These are phyloP conservation scores for Drosophila erecta DNA, from an alignment of 1,140 invertebrate genomes.

Conservation along the genomic window DNA sequence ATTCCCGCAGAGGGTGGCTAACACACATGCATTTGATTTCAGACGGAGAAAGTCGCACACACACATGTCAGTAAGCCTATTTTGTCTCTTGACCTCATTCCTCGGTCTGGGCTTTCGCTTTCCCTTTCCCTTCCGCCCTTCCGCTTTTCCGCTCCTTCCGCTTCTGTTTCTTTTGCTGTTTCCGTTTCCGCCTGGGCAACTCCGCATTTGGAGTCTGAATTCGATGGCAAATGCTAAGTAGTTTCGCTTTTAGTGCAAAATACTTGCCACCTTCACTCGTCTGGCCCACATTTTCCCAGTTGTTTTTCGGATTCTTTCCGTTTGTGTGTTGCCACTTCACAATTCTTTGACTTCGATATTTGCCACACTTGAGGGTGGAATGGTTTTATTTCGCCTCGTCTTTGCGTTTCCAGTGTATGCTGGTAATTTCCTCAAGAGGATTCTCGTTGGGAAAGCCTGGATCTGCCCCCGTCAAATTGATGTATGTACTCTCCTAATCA, in stretches of 20 bases:
- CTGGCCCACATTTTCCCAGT: slow-evolving; percentile 8
- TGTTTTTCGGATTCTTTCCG: slow-evolving; percentile 19
- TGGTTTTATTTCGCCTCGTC: slow-evolving; percentile 17
- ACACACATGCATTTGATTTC: not conserved
- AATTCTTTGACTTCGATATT: slow-evolving; percentile 69
- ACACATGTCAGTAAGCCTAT: slow-evolving; percentile 71
- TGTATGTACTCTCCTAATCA: slow-evolving; percentile 27
- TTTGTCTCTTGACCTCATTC: slow-evolving; percentile 70
- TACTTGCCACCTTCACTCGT: slow-evolving; percentile 30
- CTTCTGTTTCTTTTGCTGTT: slow-evolving; percentile 32
- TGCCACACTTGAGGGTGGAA: slow-evolving; percentile 41
- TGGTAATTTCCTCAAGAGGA: slow-evolving; percentile 40
- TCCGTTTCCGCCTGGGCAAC: slow-evolving; percentile 49
- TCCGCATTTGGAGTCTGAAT: slow-evolving; percentile 22
- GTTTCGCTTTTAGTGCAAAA: slow-evolving; percentile 81
- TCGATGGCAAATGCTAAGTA: slow-evolving; percentile 71
- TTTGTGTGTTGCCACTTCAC: slow-evolving; percentile 30
- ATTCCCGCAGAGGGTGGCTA: slow-evolving; percentile 43
- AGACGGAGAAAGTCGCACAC: slow-evolving; percentile 23
- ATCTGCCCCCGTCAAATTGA: not conserved
- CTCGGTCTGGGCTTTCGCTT: slow-evolving; percentile 53
- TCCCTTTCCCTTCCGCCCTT: not conserved
- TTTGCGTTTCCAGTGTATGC: not conserved
- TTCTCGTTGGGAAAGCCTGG: slow-evolving; percentile 17
- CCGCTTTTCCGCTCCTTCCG: not conserved